Evolutionary conservation across 1,140 invertebrate genomes (phyloP), one percentile per base, ranked within the genome.

Genomic region (Pogonognathellus flavescens): DNA sequence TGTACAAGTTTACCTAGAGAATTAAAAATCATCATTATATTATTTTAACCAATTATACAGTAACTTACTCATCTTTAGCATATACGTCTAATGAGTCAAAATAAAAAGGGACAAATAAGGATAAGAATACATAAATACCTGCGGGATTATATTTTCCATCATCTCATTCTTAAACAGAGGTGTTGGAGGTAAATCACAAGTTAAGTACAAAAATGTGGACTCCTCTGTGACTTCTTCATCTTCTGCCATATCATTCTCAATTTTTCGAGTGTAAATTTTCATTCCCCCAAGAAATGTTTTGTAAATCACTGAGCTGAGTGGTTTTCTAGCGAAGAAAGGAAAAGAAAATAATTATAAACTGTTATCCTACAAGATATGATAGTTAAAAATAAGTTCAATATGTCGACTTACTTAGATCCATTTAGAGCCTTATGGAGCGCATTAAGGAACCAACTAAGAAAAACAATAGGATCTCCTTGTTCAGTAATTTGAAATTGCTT

Each of bases 401-500:
- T 60, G 10, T 10, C 8, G 14, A 50, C 83, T 86, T 88, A 88
- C 95, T 97, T 86, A 92, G 95, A 89, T 31, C 96, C 96, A 91
- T 97, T 97, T 13, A 99, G 91, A 6, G 97, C 96, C 76, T 95
- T 92, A 90, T 99, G 97, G 11, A 98, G 91, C 18, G 96, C 96
- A 91, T 99, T 98, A 11, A 99, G 91, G 90, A 99, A 97, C 97
- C 97, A 99, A 0, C 96, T 97, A 66, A 99, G 90, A 91, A 99
- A 99, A 89, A 99, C 97, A 81, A 99, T 95, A 6, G 98, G 97
- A 93, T 99, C 98, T 89, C 97, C 97, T 93, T 99, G 99, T 90
- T 98, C 94, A 2, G 97, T 99, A 90, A 99, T 99, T 90, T 99
- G 98, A 91, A 99, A 99, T 89, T 94, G 94, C 90, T 99, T 99